Percentiles rank a stretch among this genome's conserved stretches.
phyloP scores from a whole-genome alignment of 2,113 vertebrate species.

The Lathamus discolor region DNA sequence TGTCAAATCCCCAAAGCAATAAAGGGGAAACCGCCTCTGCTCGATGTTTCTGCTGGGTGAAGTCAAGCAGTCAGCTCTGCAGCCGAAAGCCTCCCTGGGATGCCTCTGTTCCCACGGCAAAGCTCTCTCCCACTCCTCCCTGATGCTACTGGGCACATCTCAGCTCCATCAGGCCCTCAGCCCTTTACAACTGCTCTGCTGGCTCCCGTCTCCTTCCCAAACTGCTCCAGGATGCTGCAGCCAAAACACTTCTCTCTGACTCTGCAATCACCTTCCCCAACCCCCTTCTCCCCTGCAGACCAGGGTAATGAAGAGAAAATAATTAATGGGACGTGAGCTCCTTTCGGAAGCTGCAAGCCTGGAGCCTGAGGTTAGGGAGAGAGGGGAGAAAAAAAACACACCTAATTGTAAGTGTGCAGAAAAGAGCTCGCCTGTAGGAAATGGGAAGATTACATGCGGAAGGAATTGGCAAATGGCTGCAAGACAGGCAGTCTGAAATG shows the following conservation, averaged over 20 bases:
- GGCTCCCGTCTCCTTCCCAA: not conserved
- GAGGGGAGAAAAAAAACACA: not conserved
- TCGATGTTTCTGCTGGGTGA: not conserved
- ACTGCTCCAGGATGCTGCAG: not conserved
- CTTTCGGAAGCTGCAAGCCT: constrained; percentile 48
- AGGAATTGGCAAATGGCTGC: constrained; percentile 9
- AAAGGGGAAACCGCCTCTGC: not conserved
- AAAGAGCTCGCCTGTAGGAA: constrained; percentile 26
- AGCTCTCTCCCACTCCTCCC: not conserved
- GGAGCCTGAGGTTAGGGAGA: constrained; percentile 66
- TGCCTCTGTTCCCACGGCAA: not conserved
- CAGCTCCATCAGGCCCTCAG: not conserved
- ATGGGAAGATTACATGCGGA: constrained; percentile 49
- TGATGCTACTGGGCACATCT: not conserved
- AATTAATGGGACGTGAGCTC: not conserved
- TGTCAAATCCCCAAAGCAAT: constrained; percentile 35
- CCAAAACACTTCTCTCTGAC: not conserved
- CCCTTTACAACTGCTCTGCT: not conserved
- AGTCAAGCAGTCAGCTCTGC: not conserved
- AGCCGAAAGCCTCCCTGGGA: not conserved
- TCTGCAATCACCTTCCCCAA: not conserved
- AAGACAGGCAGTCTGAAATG: constrained; percentile 22
- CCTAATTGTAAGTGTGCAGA: constrained; percentile 65
- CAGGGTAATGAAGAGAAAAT: not conserved
- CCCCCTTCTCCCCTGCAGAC: not conserved